Evolutionary conservation across 1,140 invertebrate species (phyloP).

Genomic region (Drosophila parabipectinata): DNA sequence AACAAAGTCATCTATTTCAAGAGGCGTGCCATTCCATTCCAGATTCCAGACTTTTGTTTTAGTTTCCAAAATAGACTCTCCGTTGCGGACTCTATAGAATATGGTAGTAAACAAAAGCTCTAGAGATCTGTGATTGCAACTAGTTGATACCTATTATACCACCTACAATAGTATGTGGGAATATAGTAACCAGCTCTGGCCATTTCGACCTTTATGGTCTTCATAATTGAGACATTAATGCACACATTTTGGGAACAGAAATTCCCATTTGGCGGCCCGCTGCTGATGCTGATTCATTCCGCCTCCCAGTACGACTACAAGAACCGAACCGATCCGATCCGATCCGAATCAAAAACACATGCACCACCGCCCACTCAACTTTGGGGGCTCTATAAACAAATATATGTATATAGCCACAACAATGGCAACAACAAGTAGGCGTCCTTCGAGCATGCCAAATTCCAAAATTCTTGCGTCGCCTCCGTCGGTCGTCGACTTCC

Average conservation of each 20-base stretch:
- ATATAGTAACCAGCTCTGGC: not conserved
- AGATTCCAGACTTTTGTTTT: not conserved
- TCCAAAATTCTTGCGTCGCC: constrained; percentile 80
- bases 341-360: constrained; percentile 21
- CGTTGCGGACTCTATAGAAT: not conserved
- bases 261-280: constrained; percentile 37
- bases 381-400: constrained; percentile 1
- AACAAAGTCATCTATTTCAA: not conserved
- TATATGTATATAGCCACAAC: constrained; percentile 14
- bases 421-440: constrained; percentile 62
- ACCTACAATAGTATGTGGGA: not conserved
- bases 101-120: not conserved
- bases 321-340: not conserved
- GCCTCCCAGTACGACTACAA: constrained; percentile 1
- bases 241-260: constrained; percentile 18
- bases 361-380: constrained; percentile 27
- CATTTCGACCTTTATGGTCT: constrained; percentile 1
- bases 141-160: not conserved
- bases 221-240: constrained; percentile 8
- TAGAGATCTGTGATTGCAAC: not conserved
- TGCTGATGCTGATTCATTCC: constrained; percentile 36
- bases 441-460: constrained; percentile 78
- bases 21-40: not conserved
- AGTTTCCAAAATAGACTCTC: not conserved
- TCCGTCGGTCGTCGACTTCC: constrained; percentile 73